A percentile compares a stretch with the other conserved stretches of the same genome.
These are phyloP conservation scores for Cantharis flavilabris DNA, from an alignment of 2,888 invertebrate genomes.

Conservation along the genomic window DNA sequence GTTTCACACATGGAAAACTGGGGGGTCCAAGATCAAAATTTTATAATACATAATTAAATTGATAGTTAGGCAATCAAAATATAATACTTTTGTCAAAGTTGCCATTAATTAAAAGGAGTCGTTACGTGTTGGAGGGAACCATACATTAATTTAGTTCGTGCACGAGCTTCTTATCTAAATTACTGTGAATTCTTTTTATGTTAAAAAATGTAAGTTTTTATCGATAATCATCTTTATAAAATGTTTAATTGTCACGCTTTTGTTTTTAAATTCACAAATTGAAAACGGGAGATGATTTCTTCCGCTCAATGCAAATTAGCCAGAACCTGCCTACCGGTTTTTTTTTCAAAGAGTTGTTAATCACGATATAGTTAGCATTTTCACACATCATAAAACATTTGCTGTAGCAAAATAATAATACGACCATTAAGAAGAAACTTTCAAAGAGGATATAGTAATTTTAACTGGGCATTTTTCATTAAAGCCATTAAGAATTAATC, in stretches of 20 bases:
- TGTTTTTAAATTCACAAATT: neutral
- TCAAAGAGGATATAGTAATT: neutral
- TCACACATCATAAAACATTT: neutral
- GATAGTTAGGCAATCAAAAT: neutral
- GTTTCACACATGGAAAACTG: conserved; percentile 18
- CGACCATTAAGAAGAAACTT: neutral
- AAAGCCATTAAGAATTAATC: conserved; percentile 3
- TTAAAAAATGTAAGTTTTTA: neutral
- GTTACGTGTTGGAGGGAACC: neutral
- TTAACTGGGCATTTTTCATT: conserved; percentile 6
- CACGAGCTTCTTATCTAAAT: neutral
- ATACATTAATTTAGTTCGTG: neutral
- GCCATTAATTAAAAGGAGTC: neutral
- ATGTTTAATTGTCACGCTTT: neutral
- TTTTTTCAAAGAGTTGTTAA: neutral
- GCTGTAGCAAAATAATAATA: neutral
- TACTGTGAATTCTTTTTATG: neutral
- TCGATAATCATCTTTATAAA: neutral
- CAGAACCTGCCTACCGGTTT: neutral
- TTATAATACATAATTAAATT: neutral
- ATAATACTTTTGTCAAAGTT: neutral
- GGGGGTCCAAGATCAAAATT: neutral
- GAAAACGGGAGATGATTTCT: neutral
- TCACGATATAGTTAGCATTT: neutral
- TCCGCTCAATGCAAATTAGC: neutral